These are phyloP conservation scores for Charadrius vociferus DNA, from an alignment of 2,113 vertebrate species.

Conservation along the genomic window DNA sequence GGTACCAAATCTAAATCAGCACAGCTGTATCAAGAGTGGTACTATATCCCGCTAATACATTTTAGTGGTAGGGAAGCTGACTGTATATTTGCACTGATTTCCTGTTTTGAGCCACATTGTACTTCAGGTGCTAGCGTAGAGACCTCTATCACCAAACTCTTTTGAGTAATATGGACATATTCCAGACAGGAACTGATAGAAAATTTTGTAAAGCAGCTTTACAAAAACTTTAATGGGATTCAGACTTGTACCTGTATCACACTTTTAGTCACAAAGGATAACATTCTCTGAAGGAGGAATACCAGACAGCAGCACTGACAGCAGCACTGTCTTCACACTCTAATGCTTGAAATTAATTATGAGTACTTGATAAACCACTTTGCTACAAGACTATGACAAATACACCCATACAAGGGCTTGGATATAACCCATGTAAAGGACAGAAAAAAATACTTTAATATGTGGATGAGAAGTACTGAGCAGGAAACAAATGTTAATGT, in stretches of 20 bases:
- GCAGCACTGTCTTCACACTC: not conserved
- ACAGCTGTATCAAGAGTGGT: not conserved
- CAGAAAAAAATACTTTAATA: not conserved
- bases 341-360: not conserved
- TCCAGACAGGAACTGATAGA: not conserved
- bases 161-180: not conserved
- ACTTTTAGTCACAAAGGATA: not conserved
- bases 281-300: not conserved
- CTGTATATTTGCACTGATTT: too few species aligned
- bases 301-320: not conserved
- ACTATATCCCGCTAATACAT: too few species aligned
- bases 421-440: not conserved
- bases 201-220: not conserved
- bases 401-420: not conserved
- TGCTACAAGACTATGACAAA: not conserved
- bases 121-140: not conserved
- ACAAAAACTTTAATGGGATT: not conserved
- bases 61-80: not conserved
- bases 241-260: not conserved
- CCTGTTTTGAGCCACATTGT: fast-evolving
- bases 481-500: not conserved
- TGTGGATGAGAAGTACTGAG: not conserved
- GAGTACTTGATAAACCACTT: not conserved
- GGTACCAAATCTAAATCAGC: not conserved
- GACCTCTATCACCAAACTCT: not conserved